Percentiles rank a stretch among this genome's conserved stretches.
phyloP scores from a whole-genome alignment of 2,888 invertebrate species.

The Metellina segmentata region DNA sequence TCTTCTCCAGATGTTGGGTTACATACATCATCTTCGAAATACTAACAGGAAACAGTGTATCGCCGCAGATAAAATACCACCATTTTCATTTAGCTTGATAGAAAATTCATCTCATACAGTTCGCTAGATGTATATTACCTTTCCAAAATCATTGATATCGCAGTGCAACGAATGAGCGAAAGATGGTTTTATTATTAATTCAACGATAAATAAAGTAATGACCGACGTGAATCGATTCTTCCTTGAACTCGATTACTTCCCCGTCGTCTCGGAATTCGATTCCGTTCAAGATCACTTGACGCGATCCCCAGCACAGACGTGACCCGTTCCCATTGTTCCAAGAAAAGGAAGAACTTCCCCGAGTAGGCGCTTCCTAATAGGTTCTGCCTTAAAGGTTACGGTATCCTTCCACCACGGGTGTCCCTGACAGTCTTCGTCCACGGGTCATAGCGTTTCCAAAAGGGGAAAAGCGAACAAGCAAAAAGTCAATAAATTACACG shows the following conservation, averaged over 20 bases:
- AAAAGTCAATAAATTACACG: conserved; percentile 27
- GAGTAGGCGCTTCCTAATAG: background rate
- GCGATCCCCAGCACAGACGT: background rate
- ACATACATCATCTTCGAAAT: too few species aligned
- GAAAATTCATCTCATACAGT: too few species aligned
- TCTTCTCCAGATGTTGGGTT: too few species aligned
- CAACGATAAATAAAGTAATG: background rate
- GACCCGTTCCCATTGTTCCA: background rate
- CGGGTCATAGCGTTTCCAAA: conserved; percentile 5
- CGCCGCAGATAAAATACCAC: too few species aligned
- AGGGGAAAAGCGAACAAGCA: background rate
- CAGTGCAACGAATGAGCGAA: too few species aligned
- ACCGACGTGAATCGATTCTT: background rate
- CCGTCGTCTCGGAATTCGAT: background rate
- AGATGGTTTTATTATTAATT: too few species aligned
- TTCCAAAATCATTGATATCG: too few species aligned
- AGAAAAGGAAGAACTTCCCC: background rate
- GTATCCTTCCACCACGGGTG: too few species aligned
- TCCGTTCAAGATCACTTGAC: background rate
- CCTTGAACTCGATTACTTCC: background rate
- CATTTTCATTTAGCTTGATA: too few species aligned
- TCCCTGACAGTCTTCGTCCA: background rate
- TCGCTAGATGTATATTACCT: too few species aligned
- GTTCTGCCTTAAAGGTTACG: background rate
- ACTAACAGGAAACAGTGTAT: too few species aligned